These are phyloP conservation scores for Hyposoter didymator DNA, from an alignment of 2,888 invertebrate genomes.

Conservation along the genomic window DNA sequence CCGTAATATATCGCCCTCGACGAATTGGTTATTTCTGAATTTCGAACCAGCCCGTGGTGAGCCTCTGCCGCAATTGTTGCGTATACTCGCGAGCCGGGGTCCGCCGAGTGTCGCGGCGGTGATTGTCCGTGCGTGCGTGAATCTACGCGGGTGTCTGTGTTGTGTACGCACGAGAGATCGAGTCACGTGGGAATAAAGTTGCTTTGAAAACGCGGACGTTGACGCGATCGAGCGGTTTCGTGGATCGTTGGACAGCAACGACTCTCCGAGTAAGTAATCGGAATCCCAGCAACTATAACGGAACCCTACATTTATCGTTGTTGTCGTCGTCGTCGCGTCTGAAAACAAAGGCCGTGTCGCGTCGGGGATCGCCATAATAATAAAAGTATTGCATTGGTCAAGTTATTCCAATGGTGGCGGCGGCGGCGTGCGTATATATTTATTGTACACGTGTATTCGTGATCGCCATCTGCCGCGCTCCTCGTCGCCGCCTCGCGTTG, in stretches of 20 bases:
- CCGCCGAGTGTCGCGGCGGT: no score
- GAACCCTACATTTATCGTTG: no score
- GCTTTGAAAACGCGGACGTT: constrained; percentile 34
- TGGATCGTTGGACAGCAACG: constrained; percentile 4
- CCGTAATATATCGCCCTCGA: no score
- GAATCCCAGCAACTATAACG: no score
- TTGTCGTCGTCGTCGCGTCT: no score
- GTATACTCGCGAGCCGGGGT: no score
- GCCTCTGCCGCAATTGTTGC: no score
- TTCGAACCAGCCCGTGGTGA: no score
- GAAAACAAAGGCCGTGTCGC: no score
- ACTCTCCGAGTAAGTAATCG: constrained; percentile 42
- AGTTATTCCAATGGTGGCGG: constrained; percentile 1
- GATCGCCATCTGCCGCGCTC: constrained; percentile 65
- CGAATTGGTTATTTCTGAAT: no score
- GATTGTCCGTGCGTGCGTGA: neutral
- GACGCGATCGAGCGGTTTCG: constrained; percentile 20
- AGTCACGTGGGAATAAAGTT: constrained; percentile 62
- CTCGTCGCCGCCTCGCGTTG: constrained; percentile 35
- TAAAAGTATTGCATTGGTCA: constrained; percentile 33
- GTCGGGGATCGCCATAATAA: constrained; percentile 42
- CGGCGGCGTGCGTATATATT: neutral
- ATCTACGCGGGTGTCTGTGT: neutral
- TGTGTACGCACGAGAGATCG: neutral
- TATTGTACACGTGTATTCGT: constrained; percentile 47